Base-by-base conservation (phyloP, 2,113 vertebrate species). In the Halichoeres trimaculatus region DNA sequence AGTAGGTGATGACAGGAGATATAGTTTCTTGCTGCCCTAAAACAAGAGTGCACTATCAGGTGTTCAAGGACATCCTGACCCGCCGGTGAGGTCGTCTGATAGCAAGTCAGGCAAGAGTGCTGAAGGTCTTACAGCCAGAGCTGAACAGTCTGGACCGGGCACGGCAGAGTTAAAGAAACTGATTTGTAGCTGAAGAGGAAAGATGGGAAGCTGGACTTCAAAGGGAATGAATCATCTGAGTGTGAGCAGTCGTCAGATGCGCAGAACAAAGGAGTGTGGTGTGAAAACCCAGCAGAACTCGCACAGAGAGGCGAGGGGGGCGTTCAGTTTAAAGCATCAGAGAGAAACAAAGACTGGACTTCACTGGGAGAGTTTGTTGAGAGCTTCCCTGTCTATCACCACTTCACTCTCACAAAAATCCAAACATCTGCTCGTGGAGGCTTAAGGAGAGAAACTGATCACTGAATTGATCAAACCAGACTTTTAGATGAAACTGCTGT, bases 141-240 rank as follows among this genome's bases (percentile, higher is more conserved):
- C 35, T 0, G 9, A 58, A 14, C 47, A 30, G 22, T 60, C 66
- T 54, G 17, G 54, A 51, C 38, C 17, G 17, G 43, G 43, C 16
- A 17, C 34, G 16, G 57, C 40, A 19, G 57, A 80, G 24, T 43
- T 24, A 45, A 30, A 58, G 43, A 53, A 69, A 51, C 48, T n/a
- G 26, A 85, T 84, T 81, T 81, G 81, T 71, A 64, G 63, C 53
- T 69, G 38, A 48, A 53, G 69, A 82, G 36, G 47, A 55, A 38
- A 66, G 80, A 62, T 52, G 62, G 35, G 64, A 80, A 66, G 57
- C 52, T 54, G 67, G 76, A 84, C 65, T 75, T 87, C 41, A 87
- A 80, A 84, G 61, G 80, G 81, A 87, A 82, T 82, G 30, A 75
- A 85, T 90, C 79, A 86, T 79, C 57, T 59, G 65, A 70, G 79